Percentiles rank a stretch among this genome's conserved stretches.
phyloP scores from a whole-genome alignment of 2,113 vertebrate genomes.

The Nothobranchius kuhntae region DNA sequence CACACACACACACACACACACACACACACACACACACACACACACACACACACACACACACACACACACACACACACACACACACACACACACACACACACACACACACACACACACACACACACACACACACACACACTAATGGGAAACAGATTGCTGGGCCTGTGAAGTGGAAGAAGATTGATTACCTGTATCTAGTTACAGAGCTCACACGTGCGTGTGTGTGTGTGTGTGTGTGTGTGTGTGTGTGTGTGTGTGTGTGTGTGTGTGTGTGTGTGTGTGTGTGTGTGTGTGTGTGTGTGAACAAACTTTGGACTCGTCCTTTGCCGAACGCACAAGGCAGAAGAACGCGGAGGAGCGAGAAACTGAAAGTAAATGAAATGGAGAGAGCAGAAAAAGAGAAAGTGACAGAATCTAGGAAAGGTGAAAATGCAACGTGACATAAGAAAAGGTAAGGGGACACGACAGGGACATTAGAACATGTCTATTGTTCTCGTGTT shows the following conservation, averaged over 20 bases:
- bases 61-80: conserved; percentile 36
- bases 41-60: conserved; percentile 28
- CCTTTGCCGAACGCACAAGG: conserved; percentile 9
- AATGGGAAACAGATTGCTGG: conserved; percentile 78
- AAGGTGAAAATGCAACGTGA: neutral
- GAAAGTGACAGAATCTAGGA: conserved; percentile 11
- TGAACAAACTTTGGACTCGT: conserved; percentile 46
- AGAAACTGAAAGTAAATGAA: conserved; percentile 22
- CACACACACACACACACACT: conserved; percentile 53
- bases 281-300: conserved; percentile 27
- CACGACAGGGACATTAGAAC: conserved; percentile 22
- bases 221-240: conserved; percentile 34
- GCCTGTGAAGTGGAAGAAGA: conserved; percentile 76
- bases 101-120: conserved; percentile 19
- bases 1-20: conserved; percentile 19
- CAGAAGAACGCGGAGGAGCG: conserved; percentile 4
- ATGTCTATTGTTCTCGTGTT: neutral
- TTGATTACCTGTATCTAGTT: conserved; percentile 82
- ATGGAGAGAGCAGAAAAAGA: conserved; percentile 29
- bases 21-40: conserved; percentile 12
- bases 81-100: neutral
- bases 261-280: conserved; percentile 36
- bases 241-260: conserved; percentile 27
- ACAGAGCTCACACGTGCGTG: conserved; percentile 74
- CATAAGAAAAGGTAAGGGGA: neutral